Evolutionary conservation across 2,888 invertebrate genomes (phyloP), one percentile per base, ranked within the genome.

Genomic region (Vanessa cardui): DNA sequence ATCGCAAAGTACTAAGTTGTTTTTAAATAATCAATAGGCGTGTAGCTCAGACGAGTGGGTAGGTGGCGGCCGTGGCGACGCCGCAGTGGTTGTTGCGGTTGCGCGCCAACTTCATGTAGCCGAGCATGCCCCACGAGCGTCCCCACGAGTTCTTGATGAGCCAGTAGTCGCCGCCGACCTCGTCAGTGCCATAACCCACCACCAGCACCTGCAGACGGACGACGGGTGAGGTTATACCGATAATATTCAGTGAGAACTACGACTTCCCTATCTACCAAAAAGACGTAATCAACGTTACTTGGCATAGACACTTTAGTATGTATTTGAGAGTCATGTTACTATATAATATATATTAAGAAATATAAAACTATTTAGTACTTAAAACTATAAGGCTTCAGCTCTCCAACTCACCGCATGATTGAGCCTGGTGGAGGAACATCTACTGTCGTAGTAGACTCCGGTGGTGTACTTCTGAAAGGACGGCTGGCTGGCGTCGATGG

Each of bases 131-230:
- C 98, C 98, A 98, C 16, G 90, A 83, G 72, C 91, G 86, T 16
- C 96, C 95, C 96, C 96, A 97, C 62, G 97, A 97, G 91, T 98
- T 98, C 92, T 98, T 98, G 66, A 98, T 96, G 33, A 97, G 89
- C 97, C 97, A 98, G 87, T 96, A 97, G 85, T 97, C 96, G 67
- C 94, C 85, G 66, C 96, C 97, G 12, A 76, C 73, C 74, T 94
- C 94, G 76, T 95, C 95, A 5, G 95, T 94, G 26, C 26, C 26
- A 26, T 26, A 26, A 4, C 26, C 26, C 4, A 26, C 26, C 26
- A 26, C 26, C 26, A 26, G 26, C 26, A 26, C 26, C 26, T 26
- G 26, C 26, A 26, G 26, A 26, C 26, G 26, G 26, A 26, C 26
- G 26, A 26, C 26, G 4, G 4, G 26, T 26, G 26, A 26, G 26